phyloP scores from a whole-genome alignment of 2,888 invertebrate genomes.

The Campoplex capitator region DNA sequence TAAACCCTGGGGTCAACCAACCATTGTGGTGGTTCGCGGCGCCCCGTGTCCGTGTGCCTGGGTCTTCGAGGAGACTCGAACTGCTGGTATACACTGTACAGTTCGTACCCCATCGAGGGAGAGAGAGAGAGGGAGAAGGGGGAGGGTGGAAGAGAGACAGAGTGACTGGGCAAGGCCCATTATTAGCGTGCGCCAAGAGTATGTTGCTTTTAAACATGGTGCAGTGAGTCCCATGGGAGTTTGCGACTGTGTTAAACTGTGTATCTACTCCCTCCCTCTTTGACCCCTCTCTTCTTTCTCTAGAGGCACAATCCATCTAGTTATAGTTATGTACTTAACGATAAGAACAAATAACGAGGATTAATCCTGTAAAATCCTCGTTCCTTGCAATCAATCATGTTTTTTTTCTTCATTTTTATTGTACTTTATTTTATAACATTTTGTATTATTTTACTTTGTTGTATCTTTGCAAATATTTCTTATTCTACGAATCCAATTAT shows the following conservation, averaged over 20 bases:
- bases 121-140: neutral
- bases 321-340: too few species aligned
- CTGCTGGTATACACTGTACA: conserved; percentile 27
- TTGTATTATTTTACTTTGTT: too few species aligned
- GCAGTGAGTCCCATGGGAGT: conserved; percentile 12
- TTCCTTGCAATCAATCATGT: too few species aligned
- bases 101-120: conserved; percentile 9
- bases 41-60: conserved; percentile 51
- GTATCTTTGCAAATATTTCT: too few species aligned
- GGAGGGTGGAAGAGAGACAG: conserved; percentile 4
- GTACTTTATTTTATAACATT: too few species aligned
- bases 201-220: conserved; percentile 7
- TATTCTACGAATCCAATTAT: too few species aligned
- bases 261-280: neutral
- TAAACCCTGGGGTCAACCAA: conserved; percentile 66
- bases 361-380: too few species aligned
- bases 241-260: neutral
- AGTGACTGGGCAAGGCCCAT: conserved; percentile 22
- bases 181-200: neutral
- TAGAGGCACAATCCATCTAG: too few species aligned
- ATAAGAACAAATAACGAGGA: too few species aligned
- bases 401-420: too few species aligned
- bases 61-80: conserved; percentile 40
- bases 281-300: neutral
- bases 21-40: conserved; percentile 63